A percentile compares a stretch with the other conserved stretches of the same genome.
Conservation (phyloP, 2,113 vertebrate species). For the Ictalurus furcatus region DNA sequence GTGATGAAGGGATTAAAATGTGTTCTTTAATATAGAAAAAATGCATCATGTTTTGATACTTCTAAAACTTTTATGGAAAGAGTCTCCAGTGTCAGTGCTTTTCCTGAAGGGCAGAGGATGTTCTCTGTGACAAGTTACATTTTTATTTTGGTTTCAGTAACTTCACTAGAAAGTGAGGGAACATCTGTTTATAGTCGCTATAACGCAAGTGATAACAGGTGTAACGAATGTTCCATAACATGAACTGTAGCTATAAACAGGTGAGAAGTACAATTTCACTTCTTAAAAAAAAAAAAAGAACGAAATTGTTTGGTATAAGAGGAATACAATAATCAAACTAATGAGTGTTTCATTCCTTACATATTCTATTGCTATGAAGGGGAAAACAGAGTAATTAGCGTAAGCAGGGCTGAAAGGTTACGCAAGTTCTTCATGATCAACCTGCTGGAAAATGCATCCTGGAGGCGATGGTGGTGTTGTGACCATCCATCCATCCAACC, state of each 20-base stretch:
- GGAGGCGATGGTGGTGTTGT: neutral
- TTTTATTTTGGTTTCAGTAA: neutral
- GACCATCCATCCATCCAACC: neutral
- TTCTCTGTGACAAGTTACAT: neutral
- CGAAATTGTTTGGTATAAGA: too few species aligned
- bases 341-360: neutral
- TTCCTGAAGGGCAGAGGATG: neutral
- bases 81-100: neutral
- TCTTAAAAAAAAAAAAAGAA: neutral
- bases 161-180: neutral
- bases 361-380: neutral
- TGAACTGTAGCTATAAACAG: neutral
- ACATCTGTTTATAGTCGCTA: neutral
- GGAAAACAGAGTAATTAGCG: neutral
- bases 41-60: neutral
- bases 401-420: neutral
- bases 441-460: neutral
- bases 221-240: neutral
- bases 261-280: neutral
- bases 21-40: neutral
- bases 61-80: neutral
- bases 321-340: neutral
- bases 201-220: neutral
- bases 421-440: neutral
- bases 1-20: neutral